Evolutionary conservation across 2,888 invertebrate species (phyloP).

Genomic region (Chymomyza caudatula): DNA sequence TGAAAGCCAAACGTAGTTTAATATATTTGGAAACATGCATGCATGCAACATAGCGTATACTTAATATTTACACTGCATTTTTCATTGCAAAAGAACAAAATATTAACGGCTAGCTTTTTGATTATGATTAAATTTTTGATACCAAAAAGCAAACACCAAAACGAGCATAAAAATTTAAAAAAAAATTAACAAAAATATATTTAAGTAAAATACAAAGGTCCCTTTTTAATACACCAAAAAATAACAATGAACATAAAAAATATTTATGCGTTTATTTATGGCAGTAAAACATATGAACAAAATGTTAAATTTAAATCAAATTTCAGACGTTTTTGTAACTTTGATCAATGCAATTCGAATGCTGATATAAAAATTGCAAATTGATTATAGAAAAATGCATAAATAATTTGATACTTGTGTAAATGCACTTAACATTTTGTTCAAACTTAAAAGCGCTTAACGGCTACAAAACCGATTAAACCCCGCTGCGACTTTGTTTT

Average conservation of each 20-base stretch:
- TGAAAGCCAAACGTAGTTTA: conserved; percentile 6
- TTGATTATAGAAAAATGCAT: background rate
- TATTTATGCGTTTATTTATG: background rate
- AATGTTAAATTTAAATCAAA: background rate
- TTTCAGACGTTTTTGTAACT: background rate
- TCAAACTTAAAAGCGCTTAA: background rate
- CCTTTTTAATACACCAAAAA: background rate
- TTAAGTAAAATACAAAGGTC: background rate
- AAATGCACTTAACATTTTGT: background rate
- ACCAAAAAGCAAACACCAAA: background rate
- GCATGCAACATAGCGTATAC: background rate
- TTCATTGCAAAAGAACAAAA: background rate
- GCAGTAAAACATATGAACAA: background rate
- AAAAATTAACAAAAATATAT: conserved; percentile 1
- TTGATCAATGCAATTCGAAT: background rate
- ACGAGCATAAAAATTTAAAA: background rate
- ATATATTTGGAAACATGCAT: conserved; percentile 11
- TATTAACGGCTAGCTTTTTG: conserved; percentile 22
- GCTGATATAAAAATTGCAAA: background rate
- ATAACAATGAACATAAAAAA: background rate
- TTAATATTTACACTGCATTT: background rate
- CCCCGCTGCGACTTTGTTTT: too few relatives aligned
- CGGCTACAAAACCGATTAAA: background rate
- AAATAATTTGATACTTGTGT: too few relatives aligned
- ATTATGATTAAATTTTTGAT: conserved; percentile 35